A percentile compares a stretch with the other conserved stretches of the same genome.
Conservation (phyloP, 2,888 invertebrate species). For the Chrysomela aeneicollis region DNA sequence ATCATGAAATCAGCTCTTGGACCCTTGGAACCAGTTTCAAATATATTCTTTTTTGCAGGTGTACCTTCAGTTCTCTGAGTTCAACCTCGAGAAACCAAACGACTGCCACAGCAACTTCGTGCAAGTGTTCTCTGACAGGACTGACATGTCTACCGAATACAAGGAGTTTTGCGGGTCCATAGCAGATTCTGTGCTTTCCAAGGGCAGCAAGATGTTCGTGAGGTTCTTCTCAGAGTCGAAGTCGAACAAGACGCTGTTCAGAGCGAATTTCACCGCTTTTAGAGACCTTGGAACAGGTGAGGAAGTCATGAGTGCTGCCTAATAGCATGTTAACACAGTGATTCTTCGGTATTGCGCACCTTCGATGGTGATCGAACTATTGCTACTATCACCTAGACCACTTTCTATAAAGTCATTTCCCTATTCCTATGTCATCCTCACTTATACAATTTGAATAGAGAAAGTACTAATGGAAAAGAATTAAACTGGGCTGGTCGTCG, state of each 20-base stretch:
- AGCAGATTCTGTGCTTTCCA: constrained; percentile 77
- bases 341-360: no score
- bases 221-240: constrained; percentile 75
- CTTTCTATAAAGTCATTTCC: no score
- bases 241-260: constrained; percentile 68
- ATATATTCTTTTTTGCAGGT: constrained; percentile 65
- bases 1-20: background rate
- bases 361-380: no score
- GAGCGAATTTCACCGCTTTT: constrained; percentile 78
- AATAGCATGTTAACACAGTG: no score
- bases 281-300: constrained; percentile 67
- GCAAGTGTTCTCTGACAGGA: constrained; percentile 73
- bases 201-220: constrained; percentile 75
- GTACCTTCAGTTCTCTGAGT: constrained; percentile 72
- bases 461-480: no score
- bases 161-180: constrained; percentile 87
- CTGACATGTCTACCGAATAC: constrained; percentile 68
- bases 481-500: no score
- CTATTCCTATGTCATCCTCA: no score
- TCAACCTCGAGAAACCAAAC: constrained; percentile 75
- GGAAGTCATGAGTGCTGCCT: constrained; percentile 48
- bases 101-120: constrained; percentile 81
- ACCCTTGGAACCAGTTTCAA: background rate
- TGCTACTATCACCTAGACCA: no score
- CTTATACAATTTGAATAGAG: no score